Percentiles rank a stretch among this genome's conserved stretches.
phyloP scores from a whole-genome alignment of 2,113 vertebrate species.

The Pygoscelis adeliae region DNA sequence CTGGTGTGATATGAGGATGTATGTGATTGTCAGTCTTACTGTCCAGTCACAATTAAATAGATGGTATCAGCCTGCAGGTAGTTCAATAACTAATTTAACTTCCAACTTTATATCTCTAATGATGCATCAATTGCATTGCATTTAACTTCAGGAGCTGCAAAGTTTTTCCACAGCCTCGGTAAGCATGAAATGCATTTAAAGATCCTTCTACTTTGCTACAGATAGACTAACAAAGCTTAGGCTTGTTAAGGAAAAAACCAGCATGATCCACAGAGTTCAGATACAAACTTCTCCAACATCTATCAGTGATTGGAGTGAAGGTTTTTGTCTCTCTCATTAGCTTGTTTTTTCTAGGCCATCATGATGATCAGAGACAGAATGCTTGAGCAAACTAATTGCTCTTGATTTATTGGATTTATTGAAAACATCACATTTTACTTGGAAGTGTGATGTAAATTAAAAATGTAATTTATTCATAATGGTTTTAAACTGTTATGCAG shows the following conservation, averaged over 20 bases:
- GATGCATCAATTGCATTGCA: conserved; percentile 28
- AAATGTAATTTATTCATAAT: not conserved
- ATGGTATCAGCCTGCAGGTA: not conserved
- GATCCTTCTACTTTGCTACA: not conserved
- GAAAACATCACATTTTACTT: not conserved
- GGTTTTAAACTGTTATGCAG: not conserved
- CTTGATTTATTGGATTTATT: not conserved
- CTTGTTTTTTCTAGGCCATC: not conserved
- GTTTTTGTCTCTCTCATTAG: not conserved
- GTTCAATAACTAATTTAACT: conserved; percentile 78
- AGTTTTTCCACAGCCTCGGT: not conserved
- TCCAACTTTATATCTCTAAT: conserved; percentile 52
- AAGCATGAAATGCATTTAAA: not conserved
- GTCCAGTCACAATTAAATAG: not conserved
- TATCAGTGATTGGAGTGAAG: not conserved
- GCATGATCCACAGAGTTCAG: not conserved
- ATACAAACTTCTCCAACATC: not conserved
- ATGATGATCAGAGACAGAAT: not conserved
- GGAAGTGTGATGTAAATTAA: not conserved
- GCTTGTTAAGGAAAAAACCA: not conserved
- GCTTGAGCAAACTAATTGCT: not conserved
- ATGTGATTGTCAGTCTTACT: conserved; percentile 1
- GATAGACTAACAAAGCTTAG: not conserved
- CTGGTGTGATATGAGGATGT: conserved; percentile 42
- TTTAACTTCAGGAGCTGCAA: not conserved